Evolutionary conservation across 2,888 invertebrate genomes (phyloP).

Genomic region (Scaptomyza flava): DNA sequence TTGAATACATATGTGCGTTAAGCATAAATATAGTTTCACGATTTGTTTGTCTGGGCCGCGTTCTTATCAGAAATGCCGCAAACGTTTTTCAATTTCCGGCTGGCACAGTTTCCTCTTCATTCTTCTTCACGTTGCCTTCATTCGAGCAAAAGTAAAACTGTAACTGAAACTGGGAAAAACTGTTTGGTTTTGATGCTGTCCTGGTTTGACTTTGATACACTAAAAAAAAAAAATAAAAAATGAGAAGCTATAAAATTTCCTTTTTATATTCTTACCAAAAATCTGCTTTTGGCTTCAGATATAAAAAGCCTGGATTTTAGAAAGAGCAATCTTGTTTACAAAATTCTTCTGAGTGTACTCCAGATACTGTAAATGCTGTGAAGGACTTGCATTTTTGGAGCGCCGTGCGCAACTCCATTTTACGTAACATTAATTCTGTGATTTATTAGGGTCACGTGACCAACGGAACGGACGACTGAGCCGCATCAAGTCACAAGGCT

Average conservation of each 20-base stretch:
- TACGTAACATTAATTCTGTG: slow-evolving; percentile 85
- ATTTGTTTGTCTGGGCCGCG: slow-evolving; percentile 35
- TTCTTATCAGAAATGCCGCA: slow-evolving; percentile 75
- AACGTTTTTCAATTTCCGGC: slow-evolving; percentile 78
- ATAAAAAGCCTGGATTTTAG: too few relatives aligned
- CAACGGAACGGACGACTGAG: slow-evolving; percentile 83
- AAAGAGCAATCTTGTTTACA: too few relatives aligned
- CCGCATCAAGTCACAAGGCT: slow-evolving; percentile 64
- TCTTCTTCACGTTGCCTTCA: not conserved
- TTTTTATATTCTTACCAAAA: too few relatives aligned
- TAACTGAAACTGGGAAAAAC: slow-evolving; percentile 15
- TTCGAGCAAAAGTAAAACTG: slow-evolving; percentile 19
- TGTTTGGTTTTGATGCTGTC: not conserved
- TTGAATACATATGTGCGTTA: not conserved
- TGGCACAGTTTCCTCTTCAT: slow-evolving; percentile 64
- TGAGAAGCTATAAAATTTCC: too few relatives aligned
- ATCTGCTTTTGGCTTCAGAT: too few relatives aligned
- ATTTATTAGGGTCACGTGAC: slow-evolving; percentile 85
- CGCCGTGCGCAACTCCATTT: slow-evolving; percentile 83
- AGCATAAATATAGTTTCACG: slow-evolving; percentile 33
- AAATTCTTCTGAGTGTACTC: not conserved
- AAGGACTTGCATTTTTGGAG: slow-evolving; percentile 41
- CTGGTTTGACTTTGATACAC: slow-evolving; percentile 5
- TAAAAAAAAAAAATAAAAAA: not conserved
- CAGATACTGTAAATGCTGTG: slow-evolving; percentile 11